phyloP scores from a whole-genome alignment of 2,888 invertebrate species.

The Galerucella nymphaeae region DNA sequence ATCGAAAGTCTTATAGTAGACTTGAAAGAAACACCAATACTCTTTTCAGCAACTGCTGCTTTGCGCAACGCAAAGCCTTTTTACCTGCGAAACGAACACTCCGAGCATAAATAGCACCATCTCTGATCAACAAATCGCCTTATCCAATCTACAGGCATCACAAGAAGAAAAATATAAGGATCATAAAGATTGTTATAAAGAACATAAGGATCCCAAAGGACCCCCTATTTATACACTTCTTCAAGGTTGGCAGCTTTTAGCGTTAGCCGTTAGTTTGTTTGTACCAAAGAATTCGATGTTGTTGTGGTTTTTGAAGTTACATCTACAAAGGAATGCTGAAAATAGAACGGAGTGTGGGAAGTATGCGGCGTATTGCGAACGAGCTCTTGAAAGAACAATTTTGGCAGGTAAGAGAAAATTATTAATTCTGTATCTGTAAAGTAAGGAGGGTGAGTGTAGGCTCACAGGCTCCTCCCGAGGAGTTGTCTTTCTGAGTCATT shows the following conservation, averaged over 20 bases:
- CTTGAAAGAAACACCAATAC: conserved; percentile 69
- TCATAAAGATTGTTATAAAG: conserved; percentile 62
- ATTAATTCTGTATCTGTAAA: neutral
- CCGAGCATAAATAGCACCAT: conserved; percentile 74
- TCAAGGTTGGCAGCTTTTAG: conserved; percentile 96
- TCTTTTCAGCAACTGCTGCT: conserved; percentile 92
- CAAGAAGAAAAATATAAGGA: conserved; percentile 79
- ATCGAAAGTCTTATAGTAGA: conserved; percentile 23
- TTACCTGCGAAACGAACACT: conserved; percentile 88
- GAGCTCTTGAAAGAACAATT: conserved; percentile 90
- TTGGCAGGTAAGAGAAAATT: conserved; percentile 71
- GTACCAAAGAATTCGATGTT: conserved; percentile 93
- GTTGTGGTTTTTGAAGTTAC: conserved; percentile 94
- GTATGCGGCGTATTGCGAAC: conserved; percentile 94
- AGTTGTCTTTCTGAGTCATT: too few species aligned
- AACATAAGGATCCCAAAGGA: conserved; percentile 72
- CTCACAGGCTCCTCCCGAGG: too few species aligned
- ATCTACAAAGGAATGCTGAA: conserved; percentile 92
- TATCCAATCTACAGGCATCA: conserved; percentile 69
- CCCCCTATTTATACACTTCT: conserved; percentile 90
- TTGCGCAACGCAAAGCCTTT: conserved; percentile 98
- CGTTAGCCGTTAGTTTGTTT: conserved; percentile 93
- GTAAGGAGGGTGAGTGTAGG: too few species aligned
- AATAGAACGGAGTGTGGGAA: conserved; percentile 91
- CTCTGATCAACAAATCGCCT: conserved; percentile 70